These are phyloP conservation scores for Gopherus flavomarginatus DNA, from an alignment of 2,113 vertebrate genomes.

Conservation along the genomic window DNA sequence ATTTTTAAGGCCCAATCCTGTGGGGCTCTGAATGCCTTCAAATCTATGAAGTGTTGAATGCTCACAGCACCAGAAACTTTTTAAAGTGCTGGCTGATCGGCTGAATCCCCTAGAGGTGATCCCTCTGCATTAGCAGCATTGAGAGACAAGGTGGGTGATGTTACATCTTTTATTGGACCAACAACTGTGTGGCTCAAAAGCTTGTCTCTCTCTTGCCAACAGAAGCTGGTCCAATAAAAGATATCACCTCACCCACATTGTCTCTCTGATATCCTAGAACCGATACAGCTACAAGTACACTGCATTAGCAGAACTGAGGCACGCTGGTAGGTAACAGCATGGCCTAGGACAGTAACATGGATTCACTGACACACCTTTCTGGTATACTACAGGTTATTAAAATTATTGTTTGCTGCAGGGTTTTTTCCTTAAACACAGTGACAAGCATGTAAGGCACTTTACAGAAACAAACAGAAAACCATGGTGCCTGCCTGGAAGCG, in stretches of 20 bases:
- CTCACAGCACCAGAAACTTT: background rate
- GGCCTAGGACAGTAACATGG: background rate
- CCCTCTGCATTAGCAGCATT: fast-evolving
- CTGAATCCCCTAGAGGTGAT: fast-evolving
- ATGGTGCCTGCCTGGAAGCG: background rate
- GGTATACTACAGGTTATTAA: background rate
- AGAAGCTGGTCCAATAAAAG: background rate
- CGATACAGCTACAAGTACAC: background rate
- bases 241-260: background rate
- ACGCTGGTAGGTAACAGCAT: background rate
- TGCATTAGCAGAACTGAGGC: background rate
- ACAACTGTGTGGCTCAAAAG: background rate
- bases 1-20: background rate
- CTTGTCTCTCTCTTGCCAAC: background rate
- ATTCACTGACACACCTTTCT: background rate
- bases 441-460: background rate
- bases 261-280: background rate
- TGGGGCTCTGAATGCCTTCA: background rate
- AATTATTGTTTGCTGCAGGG: background rate
- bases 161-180: background rate
- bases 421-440: background rate
- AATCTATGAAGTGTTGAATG: background rate
- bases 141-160: background rate
- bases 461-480: background rate
- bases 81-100: background rate